Conservation (phyloP, 2,888 invertebrate genomes). For the Tridacna crocea region DNA sequence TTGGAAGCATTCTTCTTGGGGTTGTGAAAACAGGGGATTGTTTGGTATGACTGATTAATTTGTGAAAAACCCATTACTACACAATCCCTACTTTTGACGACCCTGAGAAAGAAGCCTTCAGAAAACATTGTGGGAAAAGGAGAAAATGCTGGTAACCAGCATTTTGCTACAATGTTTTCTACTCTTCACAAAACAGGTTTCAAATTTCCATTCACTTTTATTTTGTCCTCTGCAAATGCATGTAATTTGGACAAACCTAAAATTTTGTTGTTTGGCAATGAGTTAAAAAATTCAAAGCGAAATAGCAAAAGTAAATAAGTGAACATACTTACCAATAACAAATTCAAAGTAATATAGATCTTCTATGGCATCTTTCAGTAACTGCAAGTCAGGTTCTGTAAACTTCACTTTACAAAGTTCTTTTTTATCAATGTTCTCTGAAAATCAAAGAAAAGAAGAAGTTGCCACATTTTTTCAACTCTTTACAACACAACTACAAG, state of each 20-base stretch:
- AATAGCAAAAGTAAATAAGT: too few relatives aligned
- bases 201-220: neutral
- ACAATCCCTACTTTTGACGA: too few relatives aligned
- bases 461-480: too few relatives aligned
- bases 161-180: neutral
- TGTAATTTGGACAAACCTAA: too few relatives aligned
- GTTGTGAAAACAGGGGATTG: too few relatives aligned
- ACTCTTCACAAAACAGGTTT: neutral
- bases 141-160: neutral
- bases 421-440: constrained; percentile 82
- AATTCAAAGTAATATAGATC: constrained; percentile 86
- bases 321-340: constrained; percentile 83
- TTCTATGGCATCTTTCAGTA: constrained; percentile 85
- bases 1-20: too few relatives aligned
- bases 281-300: too few relatives aligned
- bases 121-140: neutral
- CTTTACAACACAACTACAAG: neutral
- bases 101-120: neutral
- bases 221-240: neutral
- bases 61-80: too few relatives aligned
- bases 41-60: too few relatives aligned
- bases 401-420: constrained; percentile 84
- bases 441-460: constrained; percentile 40
- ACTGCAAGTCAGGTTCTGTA: constrained; percentile 82
- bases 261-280: too few relatives aligned